These are phyloP conservation scores for Chaenocephalus aceratus DNA, from an alignment of 2,113 vertebrate species.

Conservation along the genomic window DNA sequence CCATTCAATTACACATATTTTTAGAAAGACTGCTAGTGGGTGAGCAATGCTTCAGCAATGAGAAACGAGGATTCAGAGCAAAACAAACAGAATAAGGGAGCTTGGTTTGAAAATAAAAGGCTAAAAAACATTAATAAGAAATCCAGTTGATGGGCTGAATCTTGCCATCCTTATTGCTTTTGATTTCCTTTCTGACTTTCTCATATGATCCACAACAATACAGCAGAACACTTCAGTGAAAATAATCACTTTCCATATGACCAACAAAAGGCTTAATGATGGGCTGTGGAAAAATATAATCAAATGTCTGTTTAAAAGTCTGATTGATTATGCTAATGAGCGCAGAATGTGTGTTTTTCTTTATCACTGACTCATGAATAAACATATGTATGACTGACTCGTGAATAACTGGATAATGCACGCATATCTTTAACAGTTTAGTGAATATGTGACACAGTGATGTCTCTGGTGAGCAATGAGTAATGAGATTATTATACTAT, in stretches of 20 bases:
- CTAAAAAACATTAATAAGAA: neutral
- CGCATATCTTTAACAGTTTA: conserved; percentile 28
- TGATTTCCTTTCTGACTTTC: conserved; percentile 4
- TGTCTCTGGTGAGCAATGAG: conserved; percentile 44
- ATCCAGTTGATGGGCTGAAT: neutral
- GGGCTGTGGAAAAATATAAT: neutral
- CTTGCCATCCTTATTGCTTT: neutral
- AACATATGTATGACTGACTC: conserved; percentile 38
- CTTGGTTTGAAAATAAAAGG: neutral
- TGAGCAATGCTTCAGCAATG: neutral
- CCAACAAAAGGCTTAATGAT: neutral
- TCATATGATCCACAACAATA: neutral
- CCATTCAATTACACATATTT: conserved; percentile 5
- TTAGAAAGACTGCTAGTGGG: neutral
- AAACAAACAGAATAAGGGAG: neutral
- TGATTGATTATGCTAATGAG: conserved; percentile 10
- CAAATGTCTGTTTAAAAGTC: conserved; percentile 13
- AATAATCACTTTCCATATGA: neutral
- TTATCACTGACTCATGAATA: conserved; percentile 35
- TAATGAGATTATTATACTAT: conserved; percentile 33
- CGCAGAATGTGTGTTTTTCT: neutral
- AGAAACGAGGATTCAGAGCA: conserved; percentile 7
- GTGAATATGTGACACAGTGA: conserved; percentile 18
- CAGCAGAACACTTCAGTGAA: neutral
- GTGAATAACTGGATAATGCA: conserved; percentile 24